Conservation (phyloP, 1,140 invertebrate species). For the Pollicipes pollicipes region DNA sequence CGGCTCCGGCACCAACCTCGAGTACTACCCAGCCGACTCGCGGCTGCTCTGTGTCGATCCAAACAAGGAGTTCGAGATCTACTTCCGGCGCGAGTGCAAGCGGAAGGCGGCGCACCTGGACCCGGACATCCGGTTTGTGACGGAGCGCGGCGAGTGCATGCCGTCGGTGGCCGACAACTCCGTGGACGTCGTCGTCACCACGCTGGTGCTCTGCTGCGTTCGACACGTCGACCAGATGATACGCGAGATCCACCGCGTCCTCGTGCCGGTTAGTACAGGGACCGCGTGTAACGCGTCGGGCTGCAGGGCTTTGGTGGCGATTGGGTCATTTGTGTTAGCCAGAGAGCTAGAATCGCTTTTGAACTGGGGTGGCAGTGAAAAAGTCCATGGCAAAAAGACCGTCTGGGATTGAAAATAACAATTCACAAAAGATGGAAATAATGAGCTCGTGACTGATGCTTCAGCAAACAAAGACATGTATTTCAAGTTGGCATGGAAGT, state of each 20-base stretch:
- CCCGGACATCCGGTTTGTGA: neutral
- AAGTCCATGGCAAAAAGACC: no score
- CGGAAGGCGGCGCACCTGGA: neutral
- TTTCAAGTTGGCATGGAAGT: no score
- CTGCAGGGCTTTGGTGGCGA: no score
- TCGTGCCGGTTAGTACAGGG: constrained; percentile 23
- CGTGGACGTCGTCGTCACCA: constrained; percentile 24
- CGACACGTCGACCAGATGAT: constrained; percentile 18
- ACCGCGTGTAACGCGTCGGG: no score
- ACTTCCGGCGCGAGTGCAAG: constrained; percentile 11
- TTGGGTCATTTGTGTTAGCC: no score
- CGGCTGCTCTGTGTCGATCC: constrained; percentile 23
- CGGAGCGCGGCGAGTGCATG: constrained; percentile 19
- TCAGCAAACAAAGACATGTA: no score
- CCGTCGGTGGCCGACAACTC: constrained; percentile 17
- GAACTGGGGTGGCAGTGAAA: no score
- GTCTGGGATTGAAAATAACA: no score
- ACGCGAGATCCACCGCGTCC: constrained; percentile 23
- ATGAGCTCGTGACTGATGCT: neutral
- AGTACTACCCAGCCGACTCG: constrained; percentile 23
- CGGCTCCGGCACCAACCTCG: constrained; percentile 22
- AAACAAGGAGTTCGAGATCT: constrained; percentile 21
- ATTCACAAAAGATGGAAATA: neutral
- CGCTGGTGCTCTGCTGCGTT: constrained; percentile 23
- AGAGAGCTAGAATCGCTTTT: no score